Evolutionary conservation across 2,113 vertebrate genomes (phyloP), one percentile per base, ranked within the genome.

Genomic region (Takifugu bimaculatus): DNA sequence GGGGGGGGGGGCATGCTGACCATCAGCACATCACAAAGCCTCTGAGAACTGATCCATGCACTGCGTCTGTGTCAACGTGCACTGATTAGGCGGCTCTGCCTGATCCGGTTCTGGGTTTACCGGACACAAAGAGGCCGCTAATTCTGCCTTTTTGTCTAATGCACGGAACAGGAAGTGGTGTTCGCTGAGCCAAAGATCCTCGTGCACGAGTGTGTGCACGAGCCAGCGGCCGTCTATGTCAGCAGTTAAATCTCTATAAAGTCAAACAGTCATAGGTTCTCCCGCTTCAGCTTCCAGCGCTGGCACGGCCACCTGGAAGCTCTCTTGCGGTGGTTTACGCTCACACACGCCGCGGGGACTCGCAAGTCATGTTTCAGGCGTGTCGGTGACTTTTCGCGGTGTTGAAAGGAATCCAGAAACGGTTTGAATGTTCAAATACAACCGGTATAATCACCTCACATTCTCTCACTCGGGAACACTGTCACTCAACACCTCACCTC

Each of bases 11-110:
- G 1, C 71, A 48, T 93, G 89, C 91, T 93, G 90, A 91, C 90
- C 82, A 88, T 93, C 93, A 94, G 93, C 93, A 93, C 81, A 92
- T 93, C 91, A 69, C 89, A 93, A 93, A 96, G 91, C 92, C 87
- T 85, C 89, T 90, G 85, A 91, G 91, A 88, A 85, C 81, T 75
- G 78, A 78, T 80, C 32, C 26, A 28, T 49, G 50, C 50, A 57
- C 55, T 9, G 29, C 52, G 63, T 66, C 57, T 20, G 61, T 52
- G n/a, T 65, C 1, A 68, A 29, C 65, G 53, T 42, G 39, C 75
- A 75, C 61, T 68, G 68, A 78, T 76, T 72, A 45, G 59, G 15
- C 55, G 75, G 57, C 75, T 59, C 69, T 14, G 13, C 61, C 62
- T 60, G 64, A 78, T 88, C 81, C 63, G 72, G 79, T 84, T 68